phyloP scores from a whole-genome alignment of 1,140 invertebrate species.

The Popillia japonica region DNA sequence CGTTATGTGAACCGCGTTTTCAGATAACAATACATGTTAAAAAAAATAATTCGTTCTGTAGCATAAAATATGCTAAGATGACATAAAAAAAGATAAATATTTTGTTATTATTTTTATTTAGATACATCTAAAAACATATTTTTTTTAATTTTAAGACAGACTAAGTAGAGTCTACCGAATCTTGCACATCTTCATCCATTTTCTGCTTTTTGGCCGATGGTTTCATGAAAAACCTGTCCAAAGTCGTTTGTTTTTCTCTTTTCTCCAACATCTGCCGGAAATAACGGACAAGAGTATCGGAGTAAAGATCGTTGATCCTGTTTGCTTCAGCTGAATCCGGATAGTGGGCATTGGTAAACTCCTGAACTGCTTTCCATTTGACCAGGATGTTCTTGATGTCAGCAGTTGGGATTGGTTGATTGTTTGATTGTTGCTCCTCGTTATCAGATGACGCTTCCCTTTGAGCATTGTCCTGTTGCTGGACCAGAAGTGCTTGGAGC shows the following conservation, averaged over 20 bases:
- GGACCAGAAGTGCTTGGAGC: not conserved
- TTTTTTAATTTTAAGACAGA: slow-evolving; percentile 19
- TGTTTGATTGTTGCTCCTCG: not conserved
- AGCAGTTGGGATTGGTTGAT: not conserved
- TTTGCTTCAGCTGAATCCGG: slow-evolving; percentile 14
- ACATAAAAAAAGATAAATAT: slow-evolving; percentile 12
- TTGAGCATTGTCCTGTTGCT: not conserved
- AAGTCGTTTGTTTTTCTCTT: slow-evolving; percentile 18
- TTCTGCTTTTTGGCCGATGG: slow-evolving; percentile 17
- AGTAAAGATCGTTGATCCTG: slow-evolving; percentile 18
- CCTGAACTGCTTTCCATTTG: slow-evolving; percentile 17
- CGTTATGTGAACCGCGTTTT: slow-evolving; percentile 13
- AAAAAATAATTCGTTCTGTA: slow-evolving; percentile 19
- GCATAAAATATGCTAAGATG: slow-evolving; percentile 18
- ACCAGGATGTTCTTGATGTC: slow-evolving; percentile 17
- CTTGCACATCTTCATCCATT: slow-evolving; percentile 18
- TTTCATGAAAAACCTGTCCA: slow-evolving; percentile 18
- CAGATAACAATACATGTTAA: not conserved
- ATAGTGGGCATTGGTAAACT: slow-evolving; percentile 18
- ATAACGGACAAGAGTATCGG: slow-evolving; percentile 9
- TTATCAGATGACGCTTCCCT: not conserved
- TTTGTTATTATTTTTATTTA: slow-evolving; percentile 20
- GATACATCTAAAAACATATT: slow-evolving; percentile 12
- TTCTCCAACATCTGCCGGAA: slow-evolving; percentile 10
- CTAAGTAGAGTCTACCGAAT: slow-evolving; percentile 3